Evolutionary conservation across 1,140 invertebrate genomes (phyloP), one percentile per base, ranked within the genome.

Genomic region (Wiebesia pumilae): DNA sequence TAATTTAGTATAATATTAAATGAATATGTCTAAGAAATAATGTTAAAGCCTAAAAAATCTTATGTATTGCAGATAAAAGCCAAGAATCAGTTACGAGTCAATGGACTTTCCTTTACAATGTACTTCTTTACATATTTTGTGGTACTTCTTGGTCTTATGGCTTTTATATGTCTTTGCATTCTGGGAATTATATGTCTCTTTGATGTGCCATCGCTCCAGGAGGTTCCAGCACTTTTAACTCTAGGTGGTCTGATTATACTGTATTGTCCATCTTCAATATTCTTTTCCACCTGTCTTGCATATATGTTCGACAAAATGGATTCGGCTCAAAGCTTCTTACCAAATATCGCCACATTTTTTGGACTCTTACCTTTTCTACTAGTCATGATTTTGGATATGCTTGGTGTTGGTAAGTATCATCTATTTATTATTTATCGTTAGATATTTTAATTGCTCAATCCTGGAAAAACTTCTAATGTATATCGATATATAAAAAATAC

Each of bases 281-380:
- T 98, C 80, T 97, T 97, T 91, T 95, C 95, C 58, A 96, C 97
- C 0, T 96, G 96, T 89, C 92, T 97, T 1, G 97, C 97, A 38
- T 98, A 97, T 89, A 94, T 97, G 33, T 98, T 98, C 91, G 96
- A 97, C 89, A 96, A 96, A 90, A 96, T 96, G 94, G 97, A 98
- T 90, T 97, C 97, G 4, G 97, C 97, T 1, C 96, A 97, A 87
- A 96, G 96, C 38, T 96, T 97, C 86, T 94, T 97, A 90, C 96
- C 96, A 0, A 97, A 97, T 89, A 95, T 97, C n/a, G 95, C 95
- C 1, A 96, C 96, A 0, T 96, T 96, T 91, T 92, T 96, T 83
- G 97, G 96, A 6, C 95, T 97, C 62, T 94, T 97, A 85, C 96
- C 97, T 0, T 97, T 97, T 90, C 91, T 96, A 30, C 89, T 97